Conservation (phyloP, 2,888 invertebrate genomes). For the Harmothoe impar region DNA sequence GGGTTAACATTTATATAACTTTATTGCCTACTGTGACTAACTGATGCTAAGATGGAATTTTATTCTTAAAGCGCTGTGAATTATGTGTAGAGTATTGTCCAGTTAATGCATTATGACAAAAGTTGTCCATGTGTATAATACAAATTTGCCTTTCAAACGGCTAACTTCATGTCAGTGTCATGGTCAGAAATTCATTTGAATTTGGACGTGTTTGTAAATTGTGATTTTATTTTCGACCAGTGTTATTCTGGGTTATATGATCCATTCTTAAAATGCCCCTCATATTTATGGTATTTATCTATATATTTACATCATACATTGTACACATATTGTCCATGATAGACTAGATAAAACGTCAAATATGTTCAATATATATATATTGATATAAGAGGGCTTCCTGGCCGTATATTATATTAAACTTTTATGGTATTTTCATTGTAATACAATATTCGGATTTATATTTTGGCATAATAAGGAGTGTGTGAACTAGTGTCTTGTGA, state of each 20-base stretch:
- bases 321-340: slow-evolving; percentile 52
- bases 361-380: slow-evolving; percentile 52
- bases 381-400: slow-evolving; percentile 56
- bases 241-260: slow-evolving; percentile 9
- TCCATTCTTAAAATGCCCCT: slow-evolving; percentile 37
- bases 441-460: slow-evolving; percentile 62
- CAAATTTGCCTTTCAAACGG: neutral
- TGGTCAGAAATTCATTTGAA: neutral
- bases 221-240: neutral
- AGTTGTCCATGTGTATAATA: neutral
- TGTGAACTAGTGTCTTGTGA: slow-evolving; percentile 61
- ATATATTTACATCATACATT: slow-evolving; percentile 56
- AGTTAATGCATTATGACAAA: neutral
- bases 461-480: slow-evolving; percentile 56
- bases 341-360: slow-evolving; percentile 35
- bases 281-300: slow-evolving; percentile 55
- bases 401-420: slow-evolving; percentile 58
- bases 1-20: neutral
- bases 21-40: neutral
- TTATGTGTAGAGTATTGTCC: neutral
- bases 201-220: slow-evolving; percentile 7
- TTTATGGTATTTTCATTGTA: slow-evolving; percentile 55
- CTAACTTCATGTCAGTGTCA: neutral
- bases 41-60: neutral
- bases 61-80: neutral